Conservation (phyloP, 92 coral and sea anemone species). For the Virgularia gustaviana region DNA sequence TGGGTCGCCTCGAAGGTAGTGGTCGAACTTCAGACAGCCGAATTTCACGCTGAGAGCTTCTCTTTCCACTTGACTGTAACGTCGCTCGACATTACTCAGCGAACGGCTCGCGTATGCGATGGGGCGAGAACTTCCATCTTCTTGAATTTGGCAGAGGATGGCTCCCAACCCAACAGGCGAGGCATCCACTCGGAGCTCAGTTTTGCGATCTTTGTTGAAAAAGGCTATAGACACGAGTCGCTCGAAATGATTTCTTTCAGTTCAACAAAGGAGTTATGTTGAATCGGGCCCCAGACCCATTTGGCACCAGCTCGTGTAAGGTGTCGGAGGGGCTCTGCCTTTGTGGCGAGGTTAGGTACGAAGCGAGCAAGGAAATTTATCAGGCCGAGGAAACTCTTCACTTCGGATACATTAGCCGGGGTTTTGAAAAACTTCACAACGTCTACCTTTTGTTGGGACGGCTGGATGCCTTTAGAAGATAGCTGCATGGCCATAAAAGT, state of each 20-base stretch:
- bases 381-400: background rate
- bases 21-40: background rate
- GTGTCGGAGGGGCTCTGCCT: background rate
- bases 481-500: background rate
- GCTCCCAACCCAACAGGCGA: conserved; percentile 5
- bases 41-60: conserved; percentile 1
- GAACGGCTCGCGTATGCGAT: background rate
- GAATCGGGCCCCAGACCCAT: background rate
- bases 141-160: conserved; percentile 1
- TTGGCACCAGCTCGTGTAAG: background rate
- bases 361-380: background rate
- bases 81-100: background rate
- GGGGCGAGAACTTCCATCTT: background rate
- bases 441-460: background rate
- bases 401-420: background rate
- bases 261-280: background rate
- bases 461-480: background rate
- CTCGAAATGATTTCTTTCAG: background rate
- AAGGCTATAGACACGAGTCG: background rate
- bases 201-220: background rate
- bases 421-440: background rate
- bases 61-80: background rate
- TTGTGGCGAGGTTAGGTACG: background rate
- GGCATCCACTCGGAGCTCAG: conserved; percentile 1
- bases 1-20: conserved; percentile 1